Evolutionary conservation across 2,113 vertebrate genomes (phyloP).

Genomic region (Empidonax traillii): DNA sequence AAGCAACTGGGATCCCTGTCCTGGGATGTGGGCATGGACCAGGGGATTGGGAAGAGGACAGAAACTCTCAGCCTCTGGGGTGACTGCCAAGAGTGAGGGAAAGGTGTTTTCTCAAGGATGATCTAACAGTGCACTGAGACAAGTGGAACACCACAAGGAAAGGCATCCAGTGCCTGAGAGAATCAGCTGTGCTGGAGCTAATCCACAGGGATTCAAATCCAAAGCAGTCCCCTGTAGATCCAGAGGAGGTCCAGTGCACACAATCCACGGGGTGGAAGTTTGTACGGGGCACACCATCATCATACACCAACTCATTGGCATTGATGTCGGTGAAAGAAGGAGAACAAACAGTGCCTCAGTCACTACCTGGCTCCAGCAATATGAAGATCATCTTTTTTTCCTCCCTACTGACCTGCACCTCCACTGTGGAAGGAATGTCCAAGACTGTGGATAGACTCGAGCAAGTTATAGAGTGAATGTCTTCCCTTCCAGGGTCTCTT

Average conservation of each 20-base stretch:
- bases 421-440: not conserved
- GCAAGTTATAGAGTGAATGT: not conserved
- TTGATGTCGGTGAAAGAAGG: not conserved
- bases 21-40: not conserved
- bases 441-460: not conserved
- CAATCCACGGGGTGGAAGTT: not conserved
- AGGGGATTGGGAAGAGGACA: not conserved
- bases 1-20: not conserved
- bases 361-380: not conserved
- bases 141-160: not conserved
- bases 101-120: not conserved
- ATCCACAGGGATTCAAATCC: no score
- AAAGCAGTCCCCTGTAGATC: not conserved
- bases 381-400: not conserved
- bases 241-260: not conserved
- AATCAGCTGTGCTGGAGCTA: not conserved
- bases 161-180: not conserved
- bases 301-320: not conserved
- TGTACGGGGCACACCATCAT: not conserved
- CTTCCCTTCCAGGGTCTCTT: not conserved
- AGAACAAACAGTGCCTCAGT: not conserved
- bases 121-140: not conserved
- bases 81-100: rapidly evolving
- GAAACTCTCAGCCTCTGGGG: not conserved
- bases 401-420: not conserved